Conservation (phyloP, 2,888 invertebrate genomes). For the Rugalucina vietnamica region DNA sequence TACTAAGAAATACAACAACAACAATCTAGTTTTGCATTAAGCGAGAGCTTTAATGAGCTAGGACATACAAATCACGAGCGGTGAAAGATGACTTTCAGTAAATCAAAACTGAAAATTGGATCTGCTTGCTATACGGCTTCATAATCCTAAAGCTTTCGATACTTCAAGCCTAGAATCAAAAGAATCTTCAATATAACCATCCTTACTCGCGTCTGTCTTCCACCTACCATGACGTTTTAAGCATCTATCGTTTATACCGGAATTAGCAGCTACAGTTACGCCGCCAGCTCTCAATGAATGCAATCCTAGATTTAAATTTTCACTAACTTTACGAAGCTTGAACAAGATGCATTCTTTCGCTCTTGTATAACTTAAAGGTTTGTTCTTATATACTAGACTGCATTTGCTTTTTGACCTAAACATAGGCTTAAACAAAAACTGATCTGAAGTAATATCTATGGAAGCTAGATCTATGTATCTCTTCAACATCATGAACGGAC, state of each 20-base stretch:
- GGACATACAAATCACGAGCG: too few relatives aligned
- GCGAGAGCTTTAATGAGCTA: too few relatives aligned
- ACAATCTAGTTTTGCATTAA: too few relatives aligned
- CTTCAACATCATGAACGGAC: conserved; percentile 54
- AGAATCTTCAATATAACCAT: conserved; percentile 51
- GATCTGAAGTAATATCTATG: background rate
- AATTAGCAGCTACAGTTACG: conserved; percentile 47
- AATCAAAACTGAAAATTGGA: too few relatives aligned
- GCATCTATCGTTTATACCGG: conserved; percentile 47
- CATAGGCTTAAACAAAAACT: conserved; percentile 50
- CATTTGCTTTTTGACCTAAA: conserved; percentile 35
- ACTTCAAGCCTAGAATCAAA: too few relatives aligned
- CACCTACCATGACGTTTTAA: conserved; percentile 54
- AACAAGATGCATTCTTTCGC: conserved; percentile 39
- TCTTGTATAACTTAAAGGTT: conserved; percentile 56
- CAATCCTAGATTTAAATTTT: conserved; percentile 40
- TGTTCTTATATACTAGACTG: conserved; percentile 49
- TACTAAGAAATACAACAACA: too few relatives aligned
- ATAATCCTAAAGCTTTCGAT: too few relatives aligned
- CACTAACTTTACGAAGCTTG: conserved; percentile 22
- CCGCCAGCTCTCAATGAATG: conserved; percentile 56
- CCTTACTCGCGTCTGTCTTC: conserved; percentile 54
- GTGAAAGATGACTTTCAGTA: too few relatives aligned
- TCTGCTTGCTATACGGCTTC: too few relatives aligned
- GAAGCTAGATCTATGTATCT: conserved; percentile 4